A percentile compares a stretch with the other conserved stretches of the same genome.
phyloP scores from a whole-genome alignment of 2,113 vertebrate species.

The Rallus limicola region DNA sequence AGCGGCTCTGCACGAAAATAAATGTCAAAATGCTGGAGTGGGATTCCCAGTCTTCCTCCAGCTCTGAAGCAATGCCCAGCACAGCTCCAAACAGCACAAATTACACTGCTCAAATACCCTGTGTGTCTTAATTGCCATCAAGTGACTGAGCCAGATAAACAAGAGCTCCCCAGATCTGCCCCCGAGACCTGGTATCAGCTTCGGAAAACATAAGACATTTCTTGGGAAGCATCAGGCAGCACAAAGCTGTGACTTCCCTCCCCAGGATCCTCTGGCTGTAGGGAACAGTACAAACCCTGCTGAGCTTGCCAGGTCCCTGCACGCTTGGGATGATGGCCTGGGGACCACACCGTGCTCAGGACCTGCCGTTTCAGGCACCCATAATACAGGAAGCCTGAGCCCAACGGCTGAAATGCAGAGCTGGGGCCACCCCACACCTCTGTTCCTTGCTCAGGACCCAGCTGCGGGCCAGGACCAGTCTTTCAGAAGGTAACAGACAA shows the following conservation, averaged over 20 bases:
- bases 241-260: rapidly evolving
- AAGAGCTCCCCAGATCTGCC: background rate
- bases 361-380: background rate
- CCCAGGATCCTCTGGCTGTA: rapidly evolving
- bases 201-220: rapidly evolving
- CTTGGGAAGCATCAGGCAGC: background rate
- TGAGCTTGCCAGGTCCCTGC: background rate
- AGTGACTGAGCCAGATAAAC: background rate
- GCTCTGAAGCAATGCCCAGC: background rate
- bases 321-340: rapidly evolving
- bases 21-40: background rate
- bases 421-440: background rate
- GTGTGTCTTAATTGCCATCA: background rate
- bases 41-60: background rate
- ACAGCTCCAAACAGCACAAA: background rate
- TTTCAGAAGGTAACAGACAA: rapidly evolving
- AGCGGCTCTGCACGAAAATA: background rate
- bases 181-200: background rate
- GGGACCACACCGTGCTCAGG: rapidly evolving
- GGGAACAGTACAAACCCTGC: background rate
- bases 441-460: background rate
- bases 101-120: background rate
- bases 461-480: rapidly evolving
- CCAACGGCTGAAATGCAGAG: rapidly evolving
- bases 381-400: rapidly evolving